Conservation (phyloP, 2,797 vertebrate genomes). For the Chanos chanos region DNA sequence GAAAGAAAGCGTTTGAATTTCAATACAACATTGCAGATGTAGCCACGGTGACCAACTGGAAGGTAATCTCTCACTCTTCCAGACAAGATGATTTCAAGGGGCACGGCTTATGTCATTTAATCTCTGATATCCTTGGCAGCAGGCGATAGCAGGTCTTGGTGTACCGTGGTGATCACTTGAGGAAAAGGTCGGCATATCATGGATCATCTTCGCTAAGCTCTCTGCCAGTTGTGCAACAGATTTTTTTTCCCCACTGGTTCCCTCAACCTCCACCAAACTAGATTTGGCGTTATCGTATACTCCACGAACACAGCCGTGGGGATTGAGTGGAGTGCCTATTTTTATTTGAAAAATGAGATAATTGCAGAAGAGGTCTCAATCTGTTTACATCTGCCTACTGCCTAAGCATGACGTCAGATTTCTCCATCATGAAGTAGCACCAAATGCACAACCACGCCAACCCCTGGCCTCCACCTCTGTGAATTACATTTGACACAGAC, state of each 20-base stretch:
- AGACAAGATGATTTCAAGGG: constrained; percentile 54
- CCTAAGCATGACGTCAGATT: too few species aligned
- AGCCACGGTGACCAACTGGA: constrained; percentile 27
- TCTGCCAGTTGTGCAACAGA: constrained; percentile 44
- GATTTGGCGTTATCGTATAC: constrained; percentile 42
- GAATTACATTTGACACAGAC: constrained; percentile 43
- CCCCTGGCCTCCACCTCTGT: neutral
- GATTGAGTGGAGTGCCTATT: neutral
- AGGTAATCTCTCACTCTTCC: constrained; percentile 37
- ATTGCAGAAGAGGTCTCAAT: too few species aligned
- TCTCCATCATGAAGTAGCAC: too few species aligned
- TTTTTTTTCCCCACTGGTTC: too few species aligned
- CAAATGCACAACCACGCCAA: too few species aligned
- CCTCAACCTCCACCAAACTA: constrained; percentile 46
- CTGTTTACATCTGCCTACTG: too few species aligned
- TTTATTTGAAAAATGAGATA: too few species aligned
- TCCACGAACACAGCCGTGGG: neutral
- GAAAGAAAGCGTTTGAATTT: neutral
- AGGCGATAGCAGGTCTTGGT: constrained; percentile 59
- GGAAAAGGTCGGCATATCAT: constrained; percentile 55
- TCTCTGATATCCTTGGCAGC: constrained; percentile 44
- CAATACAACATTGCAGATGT: neutral
- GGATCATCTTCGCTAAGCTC: constrained; percentile 57
- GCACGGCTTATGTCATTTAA: constrained; percentile 52
- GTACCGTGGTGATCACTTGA: constrained; percentile 54